Percentiles rank a stretch among this genome's conserved stretches.
These are phyloP conservation scores for Tupaia chinensis DNA, from an alignment of 2,113 vertebrate species.

Conservation along the genomic window DNA sequence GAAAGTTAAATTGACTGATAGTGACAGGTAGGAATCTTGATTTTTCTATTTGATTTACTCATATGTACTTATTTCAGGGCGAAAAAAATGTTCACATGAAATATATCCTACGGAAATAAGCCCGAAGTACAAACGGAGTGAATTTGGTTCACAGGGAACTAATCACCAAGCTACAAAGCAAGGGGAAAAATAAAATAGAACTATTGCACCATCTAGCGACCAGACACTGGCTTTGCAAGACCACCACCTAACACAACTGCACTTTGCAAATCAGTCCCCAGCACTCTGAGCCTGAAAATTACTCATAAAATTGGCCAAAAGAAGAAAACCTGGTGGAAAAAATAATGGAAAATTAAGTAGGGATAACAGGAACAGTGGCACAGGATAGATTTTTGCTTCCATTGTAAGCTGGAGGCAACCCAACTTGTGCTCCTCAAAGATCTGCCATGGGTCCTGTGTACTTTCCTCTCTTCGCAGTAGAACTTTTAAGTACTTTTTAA, in stretches of 20 bases:
- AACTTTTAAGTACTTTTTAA: neutral
- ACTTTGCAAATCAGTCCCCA: neutral
- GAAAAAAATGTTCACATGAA: neutral
- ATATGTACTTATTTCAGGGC: neutral
- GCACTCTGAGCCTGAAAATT: neutral
- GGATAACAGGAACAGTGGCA: neutral
- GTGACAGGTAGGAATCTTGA: neutral
- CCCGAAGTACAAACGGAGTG: neutral
- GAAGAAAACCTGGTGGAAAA: neutral
- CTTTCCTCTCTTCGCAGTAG: neutral
- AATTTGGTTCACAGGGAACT: neutral
- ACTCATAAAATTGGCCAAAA: neutral
- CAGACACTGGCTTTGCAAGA: neutral
- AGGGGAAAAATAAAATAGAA: constrained; percentile 32
- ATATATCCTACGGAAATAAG: neutral
- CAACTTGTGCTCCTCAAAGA: neutral
- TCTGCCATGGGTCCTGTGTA: neutral
- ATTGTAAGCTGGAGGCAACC: neutral
- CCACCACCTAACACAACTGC: neutral
- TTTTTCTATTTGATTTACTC: constrained; percentile 36
- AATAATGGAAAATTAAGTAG: neutral
- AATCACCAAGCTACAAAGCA: neutral
- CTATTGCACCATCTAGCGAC: constrained; percentile 73
- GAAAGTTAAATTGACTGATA: neutral
- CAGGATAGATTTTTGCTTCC: neutral